Evolutionary conservation across 2,797 vertebrate genomes (phyloP).

Genomic region (Xenentodon cancila): DNA sequence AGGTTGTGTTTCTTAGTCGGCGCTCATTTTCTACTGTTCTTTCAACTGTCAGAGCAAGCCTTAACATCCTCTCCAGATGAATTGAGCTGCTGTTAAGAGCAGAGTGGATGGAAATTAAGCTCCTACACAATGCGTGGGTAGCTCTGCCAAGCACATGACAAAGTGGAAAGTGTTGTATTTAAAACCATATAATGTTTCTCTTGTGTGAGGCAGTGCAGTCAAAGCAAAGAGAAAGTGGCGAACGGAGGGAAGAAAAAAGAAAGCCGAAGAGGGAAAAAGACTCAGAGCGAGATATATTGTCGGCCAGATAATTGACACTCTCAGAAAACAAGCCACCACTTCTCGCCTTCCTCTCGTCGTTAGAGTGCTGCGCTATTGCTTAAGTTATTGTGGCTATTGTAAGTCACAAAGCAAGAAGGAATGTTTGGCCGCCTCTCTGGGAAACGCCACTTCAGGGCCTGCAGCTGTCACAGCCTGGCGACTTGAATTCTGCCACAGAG

Average conservation of each 20-base stretch:
- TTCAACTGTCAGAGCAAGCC: slow-evolving; percentile 65
- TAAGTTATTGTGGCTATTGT: slow-evolving; percentile 79
- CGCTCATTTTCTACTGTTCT: slow-evolving; percentile 70
- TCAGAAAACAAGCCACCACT: slow-evolving; percentile 74
- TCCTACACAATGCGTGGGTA: slow-evolving; percentile 66
- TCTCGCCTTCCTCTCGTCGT: slow-evolving; percentile 66
- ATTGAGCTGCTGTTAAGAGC: slow-evolving; percentile 70
- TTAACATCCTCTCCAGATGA: slow-evolving; percentile 74
- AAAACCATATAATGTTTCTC: slow-evolving; percentile 73
- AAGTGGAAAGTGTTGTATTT: slow-evolving; percentile 69
- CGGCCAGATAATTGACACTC: slow-evolving; percentile 72
- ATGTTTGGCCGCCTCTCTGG: slow-evolving; percentile 88
- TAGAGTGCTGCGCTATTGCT: slow-evolving; percentile 72
- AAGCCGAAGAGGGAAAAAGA: slow-evolving; percentile 7
- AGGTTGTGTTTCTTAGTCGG: slow-evolving; percentile 66
- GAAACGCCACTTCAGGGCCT: slow-evolving; percentile 88
- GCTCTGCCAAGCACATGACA: slow-evolving; percentile 64
- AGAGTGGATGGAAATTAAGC: slow-evolving; percentile 73
- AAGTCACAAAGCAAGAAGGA: slow-evolving; percentile 83
- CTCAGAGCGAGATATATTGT: slow-evolving; percentile 36
- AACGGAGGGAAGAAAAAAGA: slow-evolving; percentile 14
- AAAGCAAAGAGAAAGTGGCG: slow-evolving; percentile 41
- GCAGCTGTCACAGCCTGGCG: slow-evolving; percentile 87
- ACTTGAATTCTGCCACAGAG: slow-evolving; percentile 85
- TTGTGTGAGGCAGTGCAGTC: slow-evolving; percentile 51